Evolutionary conservation across 2,797 vertebrate genomes (phyloP).

Genomic region (Glossophaga mutica): DNA sequence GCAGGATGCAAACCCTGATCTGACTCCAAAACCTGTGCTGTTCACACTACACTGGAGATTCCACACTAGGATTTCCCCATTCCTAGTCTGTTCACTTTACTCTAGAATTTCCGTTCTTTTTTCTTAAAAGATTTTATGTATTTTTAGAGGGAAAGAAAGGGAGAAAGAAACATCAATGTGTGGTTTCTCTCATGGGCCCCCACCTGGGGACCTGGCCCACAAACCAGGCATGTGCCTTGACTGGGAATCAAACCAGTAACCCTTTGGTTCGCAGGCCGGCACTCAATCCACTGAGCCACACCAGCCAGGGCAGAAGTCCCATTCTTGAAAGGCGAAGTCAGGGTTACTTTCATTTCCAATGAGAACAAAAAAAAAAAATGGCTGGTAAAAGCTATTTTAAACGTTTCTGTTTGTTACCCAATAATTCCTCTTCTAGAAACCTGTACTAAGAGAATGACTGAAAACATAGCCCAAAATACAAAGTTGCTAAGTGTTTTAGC

Average conservation of each 20-base stretch:
- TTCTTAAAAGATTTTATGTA: no score
- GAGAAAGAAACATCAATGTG: no score
- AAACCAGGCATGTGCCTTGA: no score
- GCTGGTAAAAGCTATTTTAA: neutral
- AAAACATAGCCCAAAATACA: neutral
- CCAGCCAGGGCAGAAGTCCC: neutral
- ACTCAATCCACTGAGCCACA: no score
- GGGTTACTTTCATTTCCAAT: neutral
- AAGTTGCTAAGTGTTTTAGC: neutral
- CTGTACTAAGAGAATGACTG: neutral
- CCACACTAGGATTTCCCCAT: neutral
- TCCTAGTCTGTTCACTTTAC: neutral
- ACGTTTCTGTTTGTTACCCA: neutral
- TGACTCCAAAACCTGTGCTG: neutral
- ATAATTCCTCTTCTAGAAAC: constrained; percentile 8
- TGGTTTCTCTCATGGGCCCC: no score
- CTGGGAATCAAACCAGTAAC: no score
- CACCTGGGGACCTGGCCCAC: no score
- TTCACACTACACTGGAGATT: neutral
- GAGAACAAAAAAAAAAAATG: neutral
- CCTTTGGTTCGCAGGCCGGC: no score
- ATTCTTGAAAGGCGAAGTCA: neutral
- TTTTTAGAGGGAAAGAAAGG: no score
- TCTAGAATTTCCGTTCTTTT: neutral
- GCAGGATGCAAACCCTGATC: neutral